Evolutionary conservation across 2,888 invertebrate genomes (phyloP).

Genomic region (Glaucopsyche alexis): DNA sequence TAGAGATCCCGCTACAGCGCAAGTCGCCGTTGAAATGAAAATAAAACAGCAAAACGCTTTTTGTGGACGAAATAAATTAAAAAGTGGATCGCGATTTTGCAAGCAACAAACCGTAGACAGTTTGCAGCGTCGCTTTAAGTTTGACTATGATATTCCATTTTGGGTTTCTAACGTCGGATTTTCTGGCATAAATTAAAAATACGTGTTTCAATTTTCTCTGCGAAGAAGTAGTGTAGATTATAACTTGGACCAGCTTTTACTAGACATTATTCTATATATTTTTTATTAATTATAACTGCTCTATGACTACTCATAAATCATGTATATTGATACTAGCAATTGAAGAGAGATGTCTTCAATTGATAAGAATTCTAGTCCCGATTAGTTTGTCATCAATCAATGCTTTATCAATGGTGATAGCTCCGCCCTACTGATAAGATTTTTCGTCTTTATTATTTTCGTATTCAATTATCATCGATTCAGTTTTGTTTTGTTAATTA

Average conservation of each 20-base stretch:
- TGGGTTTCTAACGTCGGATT: conserved; percentile 23
- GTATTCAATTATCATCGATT: neutral
- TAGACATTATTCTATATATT: too few relatives aligned
- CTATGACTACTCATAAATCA: neutral
- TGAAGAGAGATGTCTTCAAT: neutral
- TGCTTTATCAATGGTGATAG: neutral
- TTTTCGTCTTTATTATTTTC: neutral
- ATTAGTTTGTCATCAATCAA: neutral
- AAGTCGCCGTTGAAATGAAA: conserved; percentile 79
- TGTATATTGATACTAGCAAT: neutral
- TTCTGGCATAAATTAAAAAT: conserved; percentile 1
- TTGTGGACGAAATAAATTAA: conserved; percentile 80
- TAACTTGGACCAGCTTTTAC: neutral
- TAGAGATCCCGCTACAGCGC: conserved; percentile 79
- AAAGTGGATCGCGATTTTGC: conserved; percentile 76
- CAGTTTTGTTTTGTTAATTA: neutral
- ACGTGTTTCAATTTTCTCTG: neutral
- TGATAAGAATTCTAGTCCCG: neutral
- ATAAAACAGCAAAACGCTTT: conserved; percentile 76
- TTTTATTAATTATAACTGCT: too few relatives aligned
- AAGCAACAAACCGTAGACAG: conserved; percentile 51
- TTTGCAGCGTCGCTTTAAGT: conserved; percentile 37
- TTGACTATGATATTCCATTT: conserved; percentile 39
- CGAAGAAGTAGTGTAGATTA: neutral
- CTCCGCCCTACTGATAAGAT: conserved; percentile 1